Base-by-base conservation (phyloP, 1,140 invertebrate species). In the Drosophila nigromelanica region DNA sequence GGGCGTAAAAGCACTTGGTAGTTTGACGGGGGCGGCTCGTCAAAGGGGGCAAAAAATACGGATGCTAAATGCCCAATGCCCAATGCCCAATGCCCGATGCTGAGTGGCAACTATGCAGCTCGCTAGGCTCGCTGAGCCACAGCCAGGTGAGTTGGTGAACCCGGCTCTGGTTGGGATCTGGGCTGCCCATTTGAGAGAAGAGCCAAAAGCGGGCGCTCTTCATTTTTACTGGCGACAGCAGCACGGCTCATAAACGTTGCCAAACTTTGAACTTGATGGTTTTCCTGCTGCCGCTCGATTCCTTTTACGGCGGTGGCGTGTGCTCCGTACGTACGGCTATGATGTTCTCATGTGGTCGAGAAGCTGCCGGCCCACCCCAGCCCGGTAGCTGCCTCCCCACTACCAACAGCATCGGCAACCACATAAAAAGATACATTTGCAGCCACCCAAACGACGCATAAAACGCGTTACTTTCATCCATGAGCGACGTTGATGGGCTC, bases 401-500 rank as follows among this genome's bases (percentile, higher is more conserved):
- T 10, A 12, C 45, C 61, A 7, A 4, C 14, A 45, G 56, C 62
- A 35, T 52, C 59, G 27, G 35, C 72, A 72, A 72, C 71, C 83
- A 82, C 82, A 87, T 87, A 87, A 87, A 87, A 87, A 87, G 83
- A 87, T 87, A 87, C 85, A 89, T 89, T 89, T 89, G 85, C 85
- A 89, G 79, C 52, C 83, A 89, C 83, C 83, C 80, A 89, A 89
- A 89, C 80, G 83, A 83, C 85, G 83, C 76, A 89, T 89, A 89
- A 89, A 89, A 89, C 83, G 83, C 83, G 85, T 89, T 89, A 89
- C 83, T 83, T 89, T 89, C 83, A 89, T 87, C 82, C 83, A 89
- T 89, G 85, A 89, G 85, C 83, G 83, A 89, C 89, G 83, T 90
- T 90, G 89, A 90, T 90, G 89, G 89, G 89, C 82, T 90, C 89